These are phyloP conservation scores for Halesus radiatus DNA, from an alignment of 1,140 invertebrate genomes.

Conservation along the genomic window DNA sequence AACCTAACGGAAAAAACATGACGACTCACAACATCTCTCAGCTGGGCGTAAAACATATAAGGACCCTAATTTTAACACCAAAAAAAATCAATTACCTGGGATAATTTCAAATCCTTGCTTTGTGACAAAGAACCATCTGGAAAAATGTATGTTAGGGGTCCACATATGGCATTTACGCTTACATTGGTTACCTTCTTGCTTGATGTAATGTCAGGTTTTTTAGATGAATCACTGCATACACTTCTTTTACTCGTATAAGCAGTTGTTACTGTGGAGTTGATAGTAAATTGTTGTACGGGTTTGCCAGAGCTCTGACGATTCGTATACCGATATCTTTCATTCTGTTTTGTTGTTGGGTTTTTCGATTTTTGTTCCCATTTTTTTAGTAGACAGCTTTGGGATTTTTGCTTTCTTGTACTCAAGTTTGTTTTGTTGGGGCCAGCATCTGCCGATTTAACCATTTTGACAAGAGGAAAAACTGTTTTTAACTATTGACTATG, in stretches of 20 bases:
- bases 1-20: too few relatives aligned
- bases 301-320: neutral
- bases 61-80: too few relatives aligned
- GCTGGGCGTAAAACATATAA: too few relatives aligned
- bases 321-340: slow-evolving; percentile 2
- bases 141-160: neutral
- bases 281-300: neutral
- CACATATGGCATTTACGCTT: neutral
- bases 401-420: slow-evolving; percentile 3
- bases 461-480: neutral
- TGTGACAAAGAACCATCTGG: neutral
- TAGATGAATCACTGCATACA: neutral
- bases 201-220: neutral
- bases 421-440: neutral
- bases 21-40: too few relatives aligned
- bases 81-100: too few relatives aligned
- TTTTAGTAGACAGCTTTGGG: neutral
- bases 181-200: too few relatives aligned
- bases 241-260: neutral
- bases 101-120: neutral
- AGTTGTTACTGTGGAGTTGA: slow-evolving; percentile 1
- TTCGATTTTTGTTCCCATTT: neutral
- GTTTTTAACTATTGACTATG: too few relatives aligned
- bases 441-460: slow-evolving; percentile 3
- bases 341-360: neutral